Conservation (phyloP, 2,888 invertebrate species). For the Drosophila acutilabella region DNA sequence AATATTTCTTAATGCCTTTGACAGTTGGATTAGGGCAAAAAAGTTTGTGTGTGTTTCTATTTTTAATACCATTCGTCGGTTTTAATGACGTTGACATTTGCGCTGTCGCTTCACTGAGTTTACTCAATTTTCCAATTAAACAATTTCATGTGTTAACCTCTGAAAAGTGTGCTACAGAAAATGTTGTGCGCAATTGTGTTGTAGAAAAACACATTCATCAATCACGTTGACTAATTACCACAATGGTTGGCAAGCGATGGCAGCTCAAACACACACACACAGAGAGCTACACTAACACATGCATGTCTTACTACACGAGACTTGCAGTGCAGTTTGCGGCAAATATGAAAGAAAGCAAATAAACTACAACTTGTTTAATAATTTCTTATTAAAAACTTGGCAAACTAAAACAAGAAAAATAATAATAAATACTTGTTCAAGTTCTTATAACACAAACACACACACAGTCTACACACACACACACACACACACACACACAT, state of each 20-base stretch:
- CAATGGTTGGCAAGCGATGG: conserved; percentile 39
- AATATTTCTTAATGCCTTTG: conserved; percentile 52
- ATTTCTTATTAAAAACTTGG: conserved; percentile 74
- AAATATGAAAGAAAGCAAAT: conserved; percentile 38
- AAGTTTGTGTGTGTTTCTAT: conserved; percentile 11
- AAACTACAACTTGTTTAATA: conserved; percentile 71
- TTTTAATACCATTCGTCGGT: conserved; percentile 47
- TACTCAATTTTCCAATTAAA: conserved; percentile 47
- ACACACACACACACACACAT: not conserved
- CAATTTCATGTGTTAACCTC: not conserved
- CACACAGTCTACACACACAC: conserved; percentile 10
- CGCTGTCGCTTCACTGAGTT: conserved; percentile 50
- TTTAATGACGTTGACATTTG: conserved; percentile 74
- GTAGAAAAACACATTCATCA: conserved; percentile 58
- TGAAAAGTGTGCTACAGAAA: conserved; percentile 54
- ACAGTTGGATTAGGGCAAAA: conserved; percentile 49
- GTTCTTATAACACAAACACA: conserved; percentile 39
- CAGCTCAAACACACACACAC: not conserved
- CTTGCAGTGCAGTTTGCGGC: conserved; percentile 5
- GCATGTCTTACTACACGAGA: not conserved
- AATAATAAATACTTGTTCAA: conserved; percentile 63
- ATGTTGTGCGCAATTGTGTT: conserved; percentile 7
- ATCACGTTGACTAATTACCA: conserved; percentile 77
- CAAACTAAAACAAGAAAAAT: conserved; percentile 15
- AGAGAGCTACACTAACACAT: not conserved